phyloP scores from a whole-genome alignment of 2,113 vertebrate genomes.

The Daubentonia madagascariensis region DNA sequence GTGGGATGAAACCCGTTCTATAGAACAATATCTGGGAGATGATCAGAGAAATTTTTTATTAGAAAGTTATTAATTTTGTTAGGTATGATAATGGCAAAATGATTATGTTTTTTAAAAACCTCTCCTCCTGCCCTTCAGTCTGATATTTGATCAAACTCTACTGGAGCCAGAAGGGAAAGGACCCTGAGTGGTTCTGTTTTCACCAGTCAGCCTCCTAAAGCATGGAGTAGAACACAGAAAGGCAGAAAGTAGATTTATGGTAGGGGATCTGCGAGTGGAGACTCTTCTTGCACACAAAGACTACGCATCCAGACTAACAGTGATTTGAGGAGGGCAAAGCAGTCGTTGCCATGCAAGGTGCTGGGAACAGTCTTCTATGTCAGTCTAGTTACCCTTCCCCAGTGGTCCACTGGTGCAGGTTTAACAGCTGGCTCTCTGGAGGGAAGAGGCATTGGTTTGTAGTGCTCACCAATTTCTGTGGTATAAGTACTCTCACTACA shows the following conservation, averaged over 20 bases:
- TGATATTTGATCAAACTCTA: background rate
- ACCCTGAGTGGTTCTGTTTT: too few relatives aligned
- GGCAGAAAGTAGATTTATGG: too few relatives aligned
- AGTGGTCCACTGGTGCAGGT: rapidly evolving
- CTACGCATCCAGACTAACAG: rapidly evolving
- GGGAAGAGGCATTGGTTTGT: too few relatives aligned
- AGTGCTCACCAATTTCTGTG: too few relatives aligned
- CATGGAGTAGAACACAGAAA: background rate
- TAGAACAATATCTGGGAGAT: background rate
- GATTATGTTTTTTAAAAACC: background rate
- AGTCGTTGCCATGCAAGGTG: rapidly evolving
- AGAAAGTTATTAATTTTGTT: background rate
- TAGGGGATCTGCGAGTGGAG: too few relatives aligned
- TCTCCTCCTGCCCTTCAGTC: background rate
- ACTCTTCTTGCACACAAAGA: rapidly evolving
- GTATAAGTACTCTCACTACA: background rate
- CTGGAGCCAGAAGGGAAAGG: background rate
- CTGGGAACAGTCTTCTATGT: background rate
- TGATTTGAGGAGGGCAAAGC: too few relatives aligned
- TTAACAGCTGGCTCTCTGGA: too few relatives aligned
- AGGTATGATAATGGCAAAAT: background rate
- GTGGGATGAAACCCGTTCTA: background rate
- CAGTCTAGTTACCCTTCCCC: too few relatives aligned
- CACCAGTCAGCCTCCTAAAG: background rate
- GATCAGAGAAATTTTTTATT: background rate